Evolutionary conservation across 2,113 vertebrate species (phyloP), one percentile per base, ranked within the genome.

Genomic region (Centrocercus urophasianus): DNA sequence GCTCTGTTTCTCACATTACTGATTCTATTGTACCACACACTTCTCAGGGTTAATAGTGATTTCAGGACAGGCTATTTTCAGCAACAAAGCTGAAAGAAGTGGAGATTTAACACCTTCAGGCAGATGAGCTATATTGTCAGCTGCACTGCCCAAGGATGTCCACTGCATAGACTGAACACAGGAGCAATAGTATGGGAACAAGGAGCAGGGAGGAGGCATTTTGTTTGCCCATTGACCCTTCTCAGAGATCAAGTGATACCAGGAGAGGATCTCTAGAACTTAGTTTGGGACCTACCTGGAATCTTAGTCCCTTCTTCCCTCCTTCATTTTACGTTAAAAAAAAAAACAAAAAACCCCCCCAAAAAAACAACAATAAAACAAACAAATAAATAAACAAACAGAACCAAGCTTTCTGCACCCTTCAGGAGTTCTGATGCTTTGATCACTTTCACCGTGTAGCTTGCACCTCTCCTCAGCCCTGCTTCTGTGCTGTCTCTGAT

Each of bases 1-100:
- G 54, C 38, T 67, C 13, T 60, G 40, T n/a, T 83, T 66, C 66
- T 57, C 8, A 17, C 70, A 76, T 65, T 56, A 34, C 14, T 65
- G 13, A 65, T 95, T 91, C 63, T 45, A 45, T 78, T 86, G 65
- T 16, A 40, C 11, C 19, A 69, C 69, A 86, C 61, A 21, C 19
- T 91, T 91, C 43, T 71, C 67, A 67, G 57, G 20, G 17, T 32
- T 80, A 80, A 56, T 22, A 63, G 24, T 8, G 24, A 70, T 80
- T 95, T 86, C 81, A 80, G 72, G 56, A 74, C 45, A 80, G 64
- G 25, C 11, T 85, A n/a, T 86, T 91, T 87, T 87, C 60, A 83
- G 34, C 59, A 63, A 63, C 28, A 71, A 73, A 71, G 67, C 84
- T 67, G 60, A 82, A 60, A 67, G 36, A 74, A 74, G 40, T 32